Evolutionary conservation across 2,797 vertebrate species (phyloP).

Genomic region (Pempheris klunzingeri): DNA sequence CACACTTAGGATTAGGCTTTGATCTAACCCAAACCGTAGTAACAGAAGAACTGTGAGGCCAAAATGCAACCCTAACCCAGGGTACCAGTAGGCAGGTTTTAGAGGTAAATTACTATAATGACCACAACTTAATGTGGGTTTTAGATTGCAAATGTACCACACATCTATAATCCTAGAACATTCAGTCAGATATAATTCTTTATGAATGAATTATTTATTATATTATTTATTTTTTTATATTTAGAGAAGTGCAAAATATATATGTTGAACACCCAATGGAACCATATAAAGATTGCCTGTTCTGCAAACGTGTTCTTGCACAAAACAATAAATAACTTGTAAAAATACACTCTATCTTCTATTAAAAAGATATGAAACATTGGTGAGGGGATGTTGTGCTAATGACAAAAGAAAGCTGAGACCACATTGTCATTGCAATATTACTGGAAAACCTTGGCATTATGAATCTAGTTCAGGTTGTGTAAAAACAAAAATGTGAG

Average conservation of each 20-base stretch:
- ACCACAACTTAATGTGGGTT: background rate
- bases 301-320: slow-evolving; percentile 2
- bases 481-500: background rate
- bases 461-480: background rate
- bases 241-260: background rate
- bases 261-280: background rate
- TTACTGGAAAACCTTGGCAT: background rate
- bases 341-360: too few species aligned
- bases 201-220: too few species aligned
- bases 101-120: too few species aligned
- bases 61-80: too few species aligned
- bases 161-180: background rate
- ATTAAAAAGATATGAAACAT: background rate
- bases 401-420: background rate
- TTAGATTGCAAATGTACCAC: background rate
- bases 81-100: too few species aligned
- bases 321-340: slow-evolving; percentile 5
- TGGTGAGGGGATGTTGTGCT: background rate
- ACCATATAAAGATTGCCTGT: background rate
- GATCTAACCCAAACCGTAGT: too few species aligned
- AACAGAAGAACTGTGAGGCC: too few species aligned
- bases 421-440: background rate
- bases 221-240: too few species aligned
- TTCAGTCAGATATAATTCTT: background rate
- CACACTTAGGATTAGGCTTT: too few species aligned